These are phyloP conservation scores for Danio rerio DNA, from an alignment of 2,113 vertebrate species.

Conservation along the genomic window GRCz12tu NC_133191.1:3989501-3990000, in stretches of 20 bases:
- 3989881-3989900: slow-evolving; percentile 54
- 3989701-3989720: neutral
- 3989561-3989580: too few species aligned
- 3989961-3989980: slow-evolving; percentile 38
- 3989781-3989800: slow-evolving; percentile 10
- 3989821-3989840: slow-evolving; percentile 30
- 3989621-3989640: too few species aligned
- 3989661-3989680: neutral
- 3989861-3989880: slow-evolving; percentile 36
- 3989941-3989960: slow-evolving; percentile 50
- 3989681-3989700: neutral
- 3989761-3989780: slow-evolving; percentile 19
- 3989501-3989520: too few species aligned
- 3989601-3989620: neutral
- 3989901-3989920: slow-evolving; percentile 56
- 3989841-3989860: slow-evolving; percentile 43
- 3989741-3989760: neutral
- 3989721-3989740: slow-evolving; percentile 24
- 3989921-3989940: slow-evolving; percentile 33
- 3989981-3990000: slow-evolving; percentile 62
- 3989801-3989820: slow-evolving; percentile 4
- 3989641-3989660: too few species aligned
- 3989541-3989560: too few species aligned
- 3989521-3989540: too few species aligned
- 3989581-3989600: neutral